Evolutionary conservation across 2,888 invertebrate genomes (phyloP).

Genomic region (Eupithecia subumbrata): DNA sequence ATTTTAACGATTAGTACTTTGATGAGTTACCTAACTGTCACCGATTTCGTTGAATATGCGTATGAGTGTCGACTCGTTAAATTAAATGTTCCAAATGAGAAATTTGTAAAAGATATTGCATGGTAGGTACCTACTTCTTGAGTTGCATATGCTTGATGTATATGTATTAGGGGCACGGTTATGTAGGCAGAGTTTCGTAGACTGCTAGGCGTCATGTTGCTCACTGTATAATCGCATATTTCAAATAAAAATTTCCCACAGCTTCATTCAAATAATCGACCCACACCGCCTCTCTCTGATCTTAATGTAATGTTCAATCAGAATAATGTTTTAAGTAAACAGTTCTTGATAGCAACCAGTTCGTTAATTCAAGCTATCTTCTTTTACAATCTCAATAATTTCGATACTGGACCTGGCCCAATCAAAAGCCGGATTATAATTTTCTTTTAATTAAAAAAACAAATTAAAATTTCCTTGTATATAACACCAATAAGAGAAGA

Average conservation of each 20-base stretch:
- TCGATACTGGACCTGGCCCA: conserved; percentile 37
- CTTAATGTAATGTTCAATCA: conserved; percentile 9
- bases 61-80: conserved; percentile 16
- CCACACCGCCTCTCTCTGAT: not conserved
- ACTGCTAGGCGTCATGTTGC: not conserved
- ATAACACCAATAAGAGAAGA: conserved; percentile 36
- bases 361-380: conserved; percentile 30
- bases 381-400: conserved; percentile 35
- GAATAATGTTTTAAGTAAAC: conserved; percentile 17
- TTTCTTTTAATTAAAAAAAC: conserved; percentile 47
- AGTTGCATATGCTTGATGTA: conserved; percentile 2
- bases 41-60: conserved; percentile 40
- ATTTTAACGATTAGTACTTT: conserved; percentile 20
- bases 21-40: conserved; percentile 37
- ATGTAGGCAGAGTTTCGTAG: not conserved
- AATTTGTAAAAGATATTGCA: conserved; percentile 6
- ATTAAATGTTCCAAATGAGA: conserved; percentile 16
- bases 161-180: conserved; percentile 3
- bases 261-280: not conserved
- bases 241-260: not conserved
- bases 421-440: conserved; percentile 45
- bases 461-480: conserved; percentile 45
- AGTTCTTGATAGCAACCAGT: conserved; percentile 26
- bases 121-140: not conserved
- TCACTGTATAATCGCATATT: not conserved